These are phyloP conservation scores for Diarsia mendica DNA, from an alignment of 2,888 invertebrate genomes.

Conservation along the genomic window DNA sequence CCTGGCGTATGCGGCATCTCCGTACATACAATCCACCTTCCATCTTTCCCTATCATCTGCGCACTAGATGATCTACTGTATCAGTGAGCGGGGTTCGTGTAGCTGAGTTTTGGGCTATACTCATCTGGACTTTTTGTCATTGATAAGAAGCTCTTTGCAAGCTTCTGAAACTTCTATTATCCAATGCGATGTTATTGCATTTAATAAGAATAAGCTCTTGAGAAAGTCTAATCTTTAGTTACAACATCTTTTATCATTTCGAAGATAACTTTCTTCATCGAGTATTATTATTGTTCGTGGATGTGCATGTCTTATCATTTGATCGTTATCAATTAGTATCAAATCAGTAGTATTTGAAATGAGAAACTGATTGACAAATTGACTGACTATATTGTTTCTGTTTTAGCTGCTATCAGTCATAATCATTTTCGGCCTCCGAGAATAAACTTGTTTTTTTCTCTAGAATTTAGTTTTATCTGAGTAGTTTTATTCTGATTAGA, in stretches of 20 bases:
- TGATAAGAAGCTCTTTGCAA: neutral
- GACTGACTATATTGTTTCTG: conserved; percentile 15
- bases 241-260: conserved; percentile 2
- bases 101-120: no score
- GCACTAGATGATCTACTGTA: no score
- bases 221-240: conserved; percentile 4
- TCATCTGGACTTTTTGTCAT: no score
- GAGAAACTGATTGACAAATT: conserved; percentile 4
- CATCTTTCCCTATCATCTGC: no score
- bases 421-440: neutral
- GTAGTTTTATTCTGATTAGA: neutral
- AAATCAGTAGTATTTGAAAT: neutral
- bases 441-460: neutral
- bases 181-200: neutral
- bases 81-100: no score
- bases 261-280: neutral
- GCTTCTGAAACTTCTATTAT: neutral
- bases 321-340: conserved; percentile 4
- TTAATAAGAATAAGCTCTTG: neutral
- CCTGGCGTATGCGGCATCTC: no score
- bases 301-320: conserved; percentile 42
- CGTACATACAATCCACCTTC: no score
- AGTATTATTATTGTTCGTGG: neutral
- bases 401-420: neutral
- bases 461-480: neutral